Conservation (phyloP, 2,888 invertebrate genomes). For the Vanessa cardui region DNA sequence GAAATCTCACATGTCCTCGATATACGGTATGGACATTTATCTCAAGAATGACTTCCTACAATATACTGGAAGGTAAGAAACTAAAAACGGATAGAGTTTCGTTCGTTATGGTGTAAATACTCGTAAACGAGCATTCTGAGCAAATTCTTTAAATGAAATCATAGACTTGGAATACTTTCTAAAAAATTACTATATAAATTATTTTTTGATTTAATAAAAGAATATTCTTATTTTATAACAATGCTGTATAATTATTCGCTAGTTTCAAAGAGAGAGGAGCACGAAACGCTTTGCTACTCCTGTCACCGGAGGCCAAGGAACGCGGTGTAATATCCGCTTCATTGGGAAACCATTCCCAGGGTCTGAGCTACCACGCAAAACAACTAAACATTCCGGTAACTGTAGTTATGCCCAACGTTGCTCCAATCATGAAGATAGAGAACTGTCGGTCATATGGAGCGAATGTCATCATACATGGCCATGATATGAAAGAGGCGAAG, state of each 20-base stretch:
- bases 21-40: slow-evolving; percentile 92
- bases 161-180: background rate
- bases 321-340: slow-evolving; percentile 96
- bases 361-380: slow-evolving; percentile 89
- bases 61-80: slow-evolving; percentile 92
- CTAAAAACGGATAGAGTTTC: too few species aligned
- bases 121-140: too few species aligned
- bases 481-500: slow-evolving; percentile 93
- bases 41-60: slow-evolving; percentile 97
- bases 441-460: slow-evolving; percentile 93
- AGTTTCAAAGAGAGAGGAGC: slow-evolving; percentile 98
- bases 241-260: slow-evolving; percentile 36
- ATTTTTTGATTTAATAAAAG: too few species aligned
- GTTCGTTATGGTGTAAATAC: too few species aligned
- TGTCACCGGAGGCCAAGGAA: slow-evolving; percentile 87
- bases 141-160: too few species aligned
- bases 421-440: slow-evolving; percentile 97
- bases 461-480: slow-evolving; percentile 91
- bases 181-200: background rate
- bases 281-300: slow-evolving; percentile 90
- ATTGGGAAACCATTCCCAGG: slow-evolving; percentile 96
- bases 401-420: slow-evolving; percentile 97
- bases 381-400: slow-evolving; percentile 87
- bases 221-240: background rate
- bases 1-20: slow-evolving; percentile 91